phyloP scores from a whole-genome alignment of 1,140 invertebrate genomes.

The Laupala kohalensis region DNA sequence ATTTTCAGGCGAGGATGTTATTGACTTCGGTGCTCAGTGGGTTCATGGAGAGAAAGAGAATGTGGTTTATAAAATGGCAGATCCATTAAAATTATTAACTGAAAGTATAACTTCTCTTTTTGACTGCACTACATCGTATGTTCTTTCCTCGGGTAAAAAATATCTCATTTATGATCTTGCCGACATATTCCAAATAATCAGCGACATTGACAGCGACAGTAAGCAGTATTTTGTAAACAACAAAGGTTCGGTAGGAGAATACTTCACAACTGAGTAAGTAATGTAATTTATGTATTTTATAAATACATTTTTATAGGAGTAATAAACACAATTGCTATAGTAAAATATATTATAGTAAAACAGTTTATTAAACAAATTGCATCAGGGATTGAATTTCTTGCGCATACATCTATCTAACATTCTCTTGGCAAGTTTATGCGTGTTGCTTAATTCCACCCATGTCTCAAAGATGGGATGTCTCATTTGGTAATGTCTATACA shows the following conservation, averaged over 20 bases:
- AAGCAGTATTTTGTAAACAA: constrained; percentile 22
- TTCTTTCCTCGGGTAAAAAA: constrained; percentile 26
- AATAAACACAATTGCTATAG: background rate
- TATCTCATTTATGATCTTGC: constrained; percentile 23
- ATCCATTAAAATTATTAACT: background rate
- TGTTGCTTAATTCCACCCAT: background rate
- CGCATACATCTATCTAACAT: background rate
- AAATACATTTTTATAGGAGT: background rate
- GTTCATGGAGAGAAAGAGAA: constrained; percentile 32
- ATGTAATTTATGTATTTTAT: background rate
- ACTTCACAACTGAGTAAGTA: constrained; percentile 29
- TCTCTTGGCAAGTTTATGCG: background rate
- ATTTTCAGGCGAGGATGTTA: constrained; percentile 18
- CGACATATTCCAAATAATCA: constrained; percentile 23
- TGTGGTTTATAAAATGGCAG: constrained; percentile 21
- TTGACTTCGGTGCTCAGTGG: constrained; percentile 37
- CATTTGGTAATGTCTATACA: background rate
- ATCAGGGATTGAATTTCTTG: background rate
- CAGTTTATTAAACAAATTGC: background rate
- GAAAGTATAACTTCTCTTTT: background rate
- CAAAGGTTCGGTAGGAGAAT: constrained; percentile 31
- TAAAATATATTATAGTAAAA: background rate
- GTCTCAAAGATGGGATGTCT: background rate
- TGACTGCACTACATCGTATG: constrained; percentile 22
- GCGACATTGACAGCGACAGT: constrained; percentile 18